Base-by-base conservation (phyloP, 2,888 invertebrate species). In the Epistrophella euchroma region DNA sequence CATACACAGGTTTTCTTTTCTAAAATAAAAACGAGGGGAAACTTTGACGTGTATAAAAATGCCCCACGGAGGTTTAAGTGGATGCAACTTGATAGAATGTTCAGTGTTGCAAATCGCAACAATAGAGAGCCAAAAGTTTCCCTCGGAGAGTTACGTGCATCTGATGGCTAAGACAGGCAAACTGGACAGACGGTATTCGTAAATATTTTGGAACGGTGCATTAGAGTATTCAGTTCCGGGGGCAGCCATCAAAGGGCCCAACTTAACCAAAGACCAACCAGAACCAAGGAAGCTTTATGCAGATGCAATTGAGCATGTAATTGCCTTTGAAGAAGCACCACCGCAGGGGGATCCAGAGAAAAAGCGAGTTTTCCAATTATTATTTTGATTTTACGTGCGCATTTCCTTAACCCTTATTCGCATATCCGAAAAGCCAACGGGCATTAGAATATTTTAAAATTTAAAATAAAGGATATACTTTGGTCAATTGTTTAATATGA, bases 271-370 rank as follows among this genome's bases (percentile, higher is more conserved):
- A 62, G 28, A 45, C 58, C 17, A 55, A 28, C 45, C 68, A 40
- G 60, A 58, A 70, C 74, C 15, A 43, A 28, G 17, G 40, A 40
- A 79, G 64, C 58, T 70, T 43, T 73, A 73, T 64, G 60, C 72
- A 62, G 52, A 82, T 71, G 82, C 82, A 86, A 78, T 86, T 82
- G 82, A 73, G 70, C 82, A 82, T 86, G 82, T 86, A 82, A 86
- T 86, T 86, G 82, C 68, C 86, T 74, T 32, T 62, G 55, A 66
- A 72, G 75, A 60, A 71, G 43, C 64, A 71, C 4, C 58, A 28
- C 55, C 73, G 58, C 70, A 11, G 35, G 66, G 62, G 77, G 56
- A 62, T 37, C 9, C 75, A 62, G 40, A 55, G 52, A 66, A 11
- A n/a, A 47, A 66, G 47, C 47, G 60, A 74, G 71, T 74, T 82